Conservation (phyloP, 1,140 invertebrate genomes). For the Bombus ignitus region DNA sequence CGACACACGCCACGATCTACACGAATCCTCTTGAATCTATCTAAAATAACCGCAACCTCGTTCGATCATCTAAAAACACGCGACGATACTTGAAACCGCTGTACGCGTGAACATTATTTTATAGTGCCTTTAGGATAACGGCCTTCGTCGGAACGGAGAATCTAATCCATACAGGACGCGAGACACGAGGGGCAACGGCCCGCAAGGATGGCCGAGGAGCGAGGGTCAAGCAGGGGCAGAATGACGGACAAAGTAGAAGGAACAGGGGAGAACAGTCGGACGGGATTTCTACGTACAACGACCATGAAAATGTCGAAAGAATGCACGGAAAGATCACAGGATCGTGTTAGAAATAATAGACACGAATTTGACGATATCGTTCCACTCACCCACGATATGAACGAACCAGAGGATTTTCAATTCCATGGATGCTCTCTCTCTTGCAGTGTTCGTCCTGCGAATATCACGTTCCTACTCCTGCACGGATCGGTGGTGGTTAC, state of each 20-base stretch:
- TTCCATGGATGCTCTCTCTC: slow-evolving; percentile 74
- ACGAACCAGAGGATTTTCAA: slow-evolving; percentile 74
- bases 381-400: slow-evolving; percentile 77
- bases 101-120: neutral
- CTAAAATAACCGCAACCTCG: too few relatives aligned
- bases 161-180: slow-evolving; percentile 35
- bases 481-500: neutral
- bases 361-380: too few relatives aligned
- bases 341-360: too few relatives aligned
- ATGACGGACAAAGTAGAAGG: neutral
- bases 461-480: slow-evolving; percentile 23
- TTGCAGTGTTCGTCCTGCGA: neutral
- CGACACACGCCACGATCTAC: neutral
- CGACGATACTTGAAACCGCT: neutral
- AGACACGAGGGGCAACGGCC: slow-evolving; percentile 30
- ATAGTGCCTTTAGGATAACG: neutral
- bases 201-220: neutral
- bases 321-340: too few relatives aligned
- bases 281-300: too few relatives aligned
- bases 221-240: neutral
- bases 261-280: neutral
- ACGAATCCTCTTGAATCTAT: neutral
- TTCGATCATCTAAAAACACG: neutral
- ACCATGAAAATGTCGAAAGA: rapidly evolving
- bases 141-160: neutral